Evolutionary conservation across 2,113 vertebrate genomes (phyloP).

Genomic region (Paradoxurus hermaphroditus): DNA sequence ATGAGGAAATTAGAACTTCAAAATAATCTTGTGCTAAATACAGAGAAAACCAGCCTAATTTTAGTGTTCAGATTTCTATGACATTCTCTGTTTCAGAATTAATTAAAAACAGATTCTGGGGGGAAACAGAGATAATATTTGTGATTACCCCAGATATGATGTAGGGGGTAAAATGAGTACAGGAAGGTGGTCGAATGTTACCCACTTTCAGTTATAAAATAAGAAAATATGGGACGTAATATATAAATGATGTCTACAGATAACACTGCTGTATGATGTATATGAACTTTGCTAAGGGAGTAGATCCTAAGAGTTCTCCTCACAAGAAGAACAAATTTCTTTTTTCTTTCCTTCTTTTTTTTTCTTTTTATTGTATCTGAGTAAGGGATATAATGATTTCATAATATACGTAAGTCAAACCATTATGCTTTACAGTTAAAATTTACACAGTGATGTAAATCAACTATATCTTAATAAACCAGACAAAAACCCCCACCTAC

Average conservation of each 20-base stretch:
- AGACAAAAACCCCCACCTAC: background rate
- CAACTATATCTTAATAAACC: background rate
- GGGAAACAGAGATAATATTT: background rate
- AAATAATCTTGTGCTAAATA: conserved; percentile 6
- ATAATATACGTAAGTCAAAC: background rate
- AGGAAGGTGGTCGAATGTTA: background rate
- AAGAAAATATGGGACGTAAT: background rate
- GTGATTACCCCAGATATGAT: background rate
- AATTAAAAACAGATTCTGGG: background rate
- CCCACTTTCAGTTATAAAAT: background rate
- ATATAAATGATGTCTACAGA: background rate
- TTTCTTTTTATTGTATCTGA: background rate
- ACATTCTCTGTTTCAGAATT: conserved; percentile 40
- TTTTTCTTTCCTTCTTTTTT: background rate
- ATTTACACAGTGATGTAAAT: background rate
- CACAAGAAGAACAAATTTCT: background rate
- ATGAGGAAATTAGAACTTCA: conserved; percentile 11
- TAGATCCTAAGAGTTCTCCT: background rate
- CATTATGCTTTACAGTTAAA: background rate
- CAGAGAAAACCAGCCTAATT: background rate
- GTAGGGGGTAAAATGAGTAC: background rate
- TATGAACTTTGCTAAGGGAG: background rate
- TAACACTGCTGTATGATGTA: background rate
- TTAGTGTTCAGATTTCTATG: background rate
- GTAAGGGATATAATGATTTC: background rate